phyloP scores from a whole-genome alignment of 2,797 vertebrate genomes.

The Sebastiscus tertius region DNA sequence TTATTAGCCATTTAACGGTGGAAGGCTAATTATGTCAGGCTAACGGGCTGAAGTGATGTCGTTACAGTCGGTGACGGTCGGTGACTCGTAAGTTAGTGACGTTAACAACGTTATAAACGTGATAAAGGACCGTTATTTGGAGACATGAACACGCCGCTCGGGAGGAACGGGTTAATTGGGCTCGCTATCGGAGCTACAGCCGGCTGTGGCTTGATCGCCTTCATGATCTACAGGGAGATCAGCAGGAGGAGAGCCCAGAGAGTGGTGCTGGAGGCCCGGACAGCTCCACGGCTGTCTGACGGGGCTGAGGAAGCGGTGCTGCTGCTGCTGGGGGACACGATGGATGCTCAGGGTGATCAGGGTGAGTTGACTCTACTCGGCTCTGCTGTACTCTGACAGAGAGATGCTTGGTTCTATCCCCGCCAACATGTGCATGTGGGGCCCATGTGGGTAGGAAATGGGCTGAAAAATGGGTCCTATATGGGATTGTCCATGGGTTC shows the following conservation, averaged over 20 bases:
- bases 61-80: no score
- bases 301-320: slow-evolving; percentile 23
- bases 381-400: no score
- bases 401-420: no score
- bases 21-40: slow-evolving; percentile 7
- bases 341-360: slow-evolving; percentile 53
- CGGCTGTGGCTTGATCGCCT: slow-evolving; percentile 74
- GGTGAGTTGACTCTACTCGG: not conserved
- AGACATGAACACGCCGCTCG: slow-evolving; percentile 71
- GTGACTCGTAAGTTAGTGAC: no score
- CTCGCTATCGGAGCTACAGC: slow-evolving; percentile 77
- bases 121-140: no score
- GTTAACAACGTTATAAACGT: no score
- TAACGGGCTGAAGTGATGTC: not conserved
- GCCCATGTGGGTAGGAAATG: no score
- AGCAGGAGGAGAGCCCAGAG: slow-evolving; percentile 51
- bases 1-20: not conserved
- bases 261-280: not conserved
- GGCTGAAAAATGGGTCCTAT: no score
- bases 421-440: no score
- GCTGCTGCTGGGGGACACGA: not conserved
- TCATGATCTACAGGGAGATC: slow-evolving; percentile 74
- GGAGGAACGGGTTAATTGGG: slow-evolving; percentile 72
- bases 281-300: not conserved
- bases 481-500: no score